Percentiles rank a stretch among this genome's conserved stretches.
Evolutionary conservation across 2,888 invertebrate species (phyloP).

Genomic region (Pristionchus arcanus): DNA sequence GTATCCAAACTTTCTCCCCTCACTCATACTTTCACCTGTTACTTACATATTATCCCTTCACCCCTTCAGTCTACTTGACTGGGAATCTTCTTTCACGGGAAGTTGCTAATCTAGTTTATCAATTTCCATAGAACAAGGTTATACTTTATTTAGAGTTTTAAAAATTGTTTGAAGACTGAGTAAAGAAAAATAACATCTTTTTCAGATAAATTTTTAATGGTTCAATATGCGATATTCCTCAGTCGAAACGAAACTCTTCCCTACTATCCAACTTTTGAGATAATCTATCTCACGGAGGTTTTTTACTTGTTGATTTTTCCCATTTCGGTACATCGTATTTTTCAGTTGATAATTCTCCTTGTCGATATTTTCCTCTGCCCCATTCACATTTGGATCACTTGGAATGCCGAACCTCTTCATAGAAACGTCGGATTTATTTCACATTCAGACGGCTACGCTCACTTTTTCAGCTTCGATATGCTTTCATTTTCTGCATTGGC

Average conservation of each 20-base stretch:
- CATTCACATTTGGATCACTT: not conserved
- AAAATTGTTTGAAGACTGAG: no score
- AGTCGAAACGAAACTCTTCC: not conserved
- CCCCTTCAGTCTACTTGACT: no score
- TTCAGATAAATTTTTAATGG: not conserved
- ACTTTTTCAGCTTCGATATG: not conserved
- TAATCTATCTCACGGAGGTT: not conserved
- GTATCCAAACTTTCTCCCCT: no score
- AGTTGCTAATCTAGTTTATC: no score
- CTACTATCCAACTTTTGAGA: not conserved
- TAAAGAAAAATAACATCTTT: no score
- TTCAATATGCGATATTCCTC: not conserved
- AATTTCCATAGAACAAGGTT: no score
- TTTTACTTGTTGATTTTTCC: not conserved
- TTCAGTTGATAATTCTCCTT: not conserved
- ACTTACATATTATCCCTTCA: no score
- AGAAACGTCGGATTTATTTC: not conserved
- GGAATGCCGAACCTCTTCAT: constrained; percentile 25
- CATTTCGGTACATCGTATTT: not conserved
- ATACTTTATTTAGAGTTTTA: no score
- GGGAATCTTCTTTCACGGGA: no score
- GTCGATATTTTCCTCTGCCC: not conserved
- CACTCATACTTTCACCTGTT: no score
- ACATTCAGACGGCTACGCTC: not conserved
- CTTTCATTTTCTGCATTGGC: not conserved